A percentile compares a stretch with the other conserved stretches of the same genome.
Evolutionary conservation across 2,797 vertebrate species (phyloP).

Genomic region (Adelosebastes latens): DNA sequence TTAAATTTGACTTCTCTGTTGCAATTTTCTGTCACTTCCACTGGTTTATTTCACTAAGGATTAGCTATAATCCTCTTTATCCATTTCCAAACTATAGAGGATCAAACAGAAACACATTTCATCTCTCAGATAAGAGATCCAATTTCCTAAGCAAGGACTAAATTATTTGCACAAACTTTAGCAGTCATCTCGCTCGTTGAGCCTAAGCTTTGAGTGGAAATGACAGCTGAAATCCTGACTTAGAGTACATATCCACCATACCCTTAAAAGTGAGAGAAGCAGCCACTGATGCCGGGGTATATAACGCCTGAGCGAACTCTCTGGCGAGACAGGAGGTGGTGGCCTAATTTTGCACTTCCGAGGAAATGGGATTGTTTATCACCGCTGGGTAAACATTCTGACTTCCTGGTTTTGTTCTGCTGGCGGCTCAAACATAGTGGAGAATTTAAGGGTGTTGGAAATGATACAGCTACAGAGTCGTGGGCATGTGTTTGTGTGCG

Average conservation of each 20-base stretch:
- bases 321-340: constrained; percentile 70
- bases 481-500: constrained; percentile 3
- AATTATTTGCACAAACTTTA: constrained; percentile 1
- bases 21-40: neutral
- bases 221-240: constrained; percentile 31
- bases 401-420: constrained; percentile 84
- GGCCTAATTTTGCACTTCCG: constrained; percentile 66
- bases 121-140: constrained; percentile 19
- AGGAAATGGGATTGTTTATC: constrained; percentile 81
- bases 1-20: neutral
- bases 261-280: constrained; percentile 19
- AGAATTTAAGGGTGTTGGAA: constrained; percentile 48
- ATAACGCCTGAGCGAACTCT: constrained; percentile 39
- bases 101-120: constrained; percentile 12
- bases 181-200: neutral
- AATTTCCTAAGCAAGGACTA: neutral
- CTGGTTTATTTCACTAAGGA: constrained; percentile 6
- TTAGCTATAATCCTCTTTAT: neutral
- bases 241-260: neutral
- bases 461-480: constrained; percentile 23
- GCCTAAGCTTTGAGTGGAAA: constrained; percentile 12
- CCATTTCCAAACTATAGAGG: constrained; percentile 18
- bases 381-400: constrained; percentile 68
- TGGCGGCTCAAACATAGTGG: constrained; percentile 29
- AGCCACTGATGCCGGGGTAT: constrained; percentile 1